Percentiles rank a stretch among this genome's conserved stretches.
Evolutionary conservation across 2,888 invertebrate species (phyloP).

Genomic region (Stomorhina lunata): DNA sequence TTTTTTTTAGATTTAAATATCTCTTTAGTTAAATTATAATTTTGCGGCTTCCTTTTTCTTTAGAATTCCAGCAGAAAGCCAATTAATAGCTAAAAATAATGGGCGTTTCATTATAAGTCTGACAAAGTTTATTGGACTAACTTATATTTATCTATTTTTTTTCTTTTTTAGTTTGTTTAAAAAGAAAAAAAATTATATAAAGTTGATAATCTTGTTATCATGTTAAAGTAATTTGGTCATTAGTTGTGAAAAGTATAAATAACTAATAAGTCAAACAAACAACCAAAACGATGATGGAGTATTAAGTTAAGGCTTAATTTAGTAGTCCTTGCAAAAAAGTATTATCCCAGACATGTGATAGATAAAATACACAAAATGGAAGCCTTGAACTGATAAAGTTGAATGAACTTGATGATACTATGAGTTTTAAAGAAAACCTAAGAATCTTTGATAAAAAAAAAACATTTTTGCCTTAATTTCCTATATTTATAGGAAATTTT

Average conservation of each 20-base stretch:
- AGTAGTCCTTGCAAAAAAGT: too few species aligned
- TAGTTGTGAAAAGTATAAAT: slow-evolving; percentile 5
- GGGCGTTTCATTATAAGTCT: slow-evolving; percentile 22
- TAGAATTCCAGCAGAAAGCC: slow-evolving; percentile 29
- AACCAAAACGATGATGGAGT: neutral
- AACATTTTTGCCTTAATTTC: too few species aligned
- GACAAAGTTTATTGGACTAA: slow-evolving; percentile 27
- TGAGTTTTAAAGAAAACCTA: too few species aligned
- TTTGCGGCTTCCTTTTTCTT: neutral
- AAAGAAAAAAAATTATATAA: neutral
- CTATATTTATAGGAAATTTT: too few species aligned
- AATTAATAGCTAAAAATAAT: slow-evolving; percentile 59
- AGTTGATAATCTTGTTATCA: slow-evolving; percentile 36
- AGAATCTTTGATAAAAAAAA: too few species aligned
- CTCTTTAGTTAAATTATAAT: neutral
- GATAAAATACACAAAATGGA: too few species aligned
- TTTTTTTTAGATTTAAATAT: neutral
- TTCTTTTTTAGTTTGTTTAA: neutral
- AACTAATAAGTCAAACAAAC: neutral
- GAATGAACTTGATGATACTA: too few species aligned
- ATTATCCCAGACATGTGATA: too few species aligned
- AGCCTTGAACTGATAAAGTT: too few species aligned
- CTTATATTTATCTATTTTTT: neutral
- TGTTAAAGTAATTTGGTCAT: slow-evolving; percentile 43
- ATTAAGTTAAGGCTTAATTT: neutral